Percentiles rank a stretch among this genome's conserved stretches.
Evolutionary conservation across 2,797 vertebrate genomes (phyloP).

Genomic region (Iguana delicatissima): DNA sequence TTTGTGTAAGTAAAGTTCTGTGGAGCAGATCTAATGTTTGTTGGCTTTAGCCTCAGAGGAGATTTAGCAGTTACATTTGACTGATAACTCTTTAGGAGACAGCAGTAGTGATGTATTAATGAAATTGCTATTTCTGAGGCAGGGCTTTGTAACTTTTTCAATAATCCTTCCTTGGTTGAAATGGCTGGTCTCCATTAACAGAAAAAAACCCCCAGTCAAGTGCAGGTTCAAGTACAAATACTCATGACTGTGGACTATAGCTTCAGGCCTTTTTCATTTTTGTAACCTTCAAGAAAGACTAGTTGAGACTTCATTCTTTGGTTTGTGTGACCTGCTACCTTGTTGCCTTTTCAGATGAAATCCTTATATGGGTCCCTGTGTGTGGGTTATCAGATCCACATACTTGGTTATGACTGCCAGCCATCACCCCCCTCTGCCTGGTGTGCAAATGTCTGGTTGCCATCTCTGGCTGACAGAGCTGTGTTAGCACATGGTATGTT

Average conservation of each 20-base stretch:
- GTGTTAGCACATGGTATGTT: background rate
- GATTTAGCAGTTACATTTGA: background rate
- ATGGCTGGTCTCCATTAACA: background rate
- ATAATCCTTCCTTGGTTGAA: background rate
- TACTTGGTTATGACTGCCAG: background rate
- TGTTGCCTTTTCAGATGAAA: background rate
- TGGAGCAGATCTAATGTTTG: background rate
- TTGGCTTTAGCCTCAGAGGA: background rate
- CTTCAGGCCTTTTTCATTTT: background rate
- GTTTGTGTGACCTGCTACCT: background rate
- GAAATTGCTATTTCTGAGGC: background rate
- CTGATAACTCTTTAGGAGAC: no score
- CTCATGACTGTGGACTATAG: background rate
- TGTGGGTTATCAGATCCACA: background rate
- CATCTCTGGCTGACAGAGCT: background rate
- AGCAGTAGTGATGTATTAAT: background rate
- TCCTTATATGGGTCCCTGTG: background rate
- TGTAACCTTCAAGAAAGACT: background rate
- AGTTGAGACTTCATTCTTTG: background rate
- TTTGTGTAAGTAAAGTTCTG: background rate
- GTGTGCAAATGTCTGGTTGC: background rate
- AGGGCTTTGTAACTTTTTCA: background rate
- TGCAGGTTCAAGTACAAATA: background rate
- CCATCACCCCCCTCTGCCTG: background rate
- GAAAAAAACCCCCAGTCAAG: background rate